Conservation (phyloP, 1,140 invertebrate genomes). For the Diprion similis region DNA sequence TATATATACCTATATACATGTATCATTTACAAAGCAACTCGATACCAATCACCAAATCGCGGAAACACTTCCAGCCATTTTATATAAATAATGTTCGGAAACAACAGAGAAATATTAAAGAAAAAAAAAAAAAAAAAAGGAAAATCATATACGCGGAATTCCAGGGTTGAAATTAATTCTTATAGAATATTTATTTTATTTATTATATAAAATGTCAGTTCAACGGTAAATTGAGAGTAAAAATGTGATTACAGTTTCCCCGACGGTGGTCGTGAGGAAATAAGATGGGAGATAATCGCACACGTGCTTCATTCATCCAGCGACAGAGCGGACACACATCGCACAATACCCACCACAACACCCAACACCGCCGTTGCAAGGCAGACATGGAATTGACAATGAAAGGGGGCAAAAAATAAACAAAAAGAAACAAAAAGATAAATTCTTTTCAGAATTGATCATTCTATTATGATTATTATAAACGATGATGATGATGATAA, state of each 20-base stretch:
- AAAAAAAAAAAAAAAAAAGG: no score
- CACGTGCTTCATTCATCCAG: slow-evolving; percentile 31
- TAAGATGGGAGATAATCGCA: slow-evolving; percentile 29
- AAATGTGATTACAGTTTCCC: slow-evolving; percentile 45
- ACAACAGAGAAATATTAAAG: no score
- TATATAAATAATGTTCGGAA: no score
- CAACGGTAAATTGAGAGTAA: slow-evolving; percentile 23
- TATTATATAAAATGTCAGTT: no score
- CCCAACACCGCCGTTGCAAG: slow-evolving; percentile 16
- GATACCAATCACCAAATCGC: no score
- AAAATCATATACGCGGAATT: no score
- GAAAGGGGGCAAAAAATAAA: not conserved
- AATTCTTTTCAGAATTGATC: not conserved
- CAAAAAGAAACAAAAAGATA: slow-evolving; percentile 8
- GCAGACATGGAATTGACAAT: slow-evolving; percentile 6
- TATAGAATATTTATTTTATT: no score
- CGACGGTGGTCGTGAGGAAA: slow-evolving; percentile 37
- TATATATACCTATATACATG: no score
- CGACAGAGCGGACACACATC: slow-evolving; percentile 15
- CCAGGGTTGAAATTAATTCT: no score
- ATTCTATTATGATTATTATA: not conserved
- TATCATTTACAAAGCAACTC: no score
- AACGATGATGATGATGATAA: not conserved
- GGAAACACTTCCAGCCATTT: no score
- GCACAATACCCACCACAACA: not conserved